A percentile compares a stretch with the other conserved stretches of the same genome.
phyloP scores from a whole-genome alignment of 2,797 vertebrate genomes.

The Poeciliopsis gracilis region DNA sequence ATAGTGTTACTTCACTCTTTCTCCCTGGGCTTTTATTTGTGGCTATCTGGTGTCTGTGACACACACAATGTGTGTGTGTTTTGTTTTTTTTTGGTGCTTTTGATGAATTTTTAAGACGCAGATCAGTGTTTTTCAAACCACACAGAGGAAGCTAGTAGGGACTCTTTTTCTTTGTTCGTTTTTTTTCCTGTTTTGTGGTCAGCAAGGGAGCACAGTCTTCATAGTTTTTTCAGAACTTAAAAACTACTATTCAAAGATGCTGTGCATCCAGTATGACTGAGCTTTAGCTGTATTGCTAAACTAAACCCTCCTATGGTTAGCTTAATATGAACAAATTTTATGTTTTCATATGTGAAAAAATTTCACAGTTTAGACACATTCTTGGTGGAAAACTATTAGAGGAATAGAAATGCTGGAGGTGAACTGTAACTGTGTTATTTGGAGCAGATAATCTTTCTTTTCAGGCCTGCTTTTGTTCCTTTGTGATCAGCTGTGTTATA shows the following conservation, averaged over 20 bases:
- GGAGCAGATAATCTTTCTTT: constrained; percentile 15
- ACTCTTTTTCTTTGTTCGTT: not conserved
- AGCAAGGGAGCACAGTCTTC: not conserved
- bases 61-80: not conserved
- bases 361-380: not conserved
- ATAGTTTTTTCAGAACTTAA: not conserved
- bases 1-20: not conserved
- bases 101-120: constrained; percentile 5
- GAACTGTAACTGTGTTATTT: constrained; percentile 13
- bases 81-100: not conserved
- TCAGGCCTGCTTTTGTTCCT: constrained; percentile 17
- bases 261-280: not conserved
- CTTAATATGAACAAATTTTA: not conserved
- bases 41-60: not conserved
- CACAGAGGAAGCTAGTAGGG: not conserved
- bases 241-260: not conserved
- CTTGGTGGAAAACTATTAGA: constrained; percentile 17
- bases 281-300: not conserved
- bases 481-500: constrained; percentile 24
- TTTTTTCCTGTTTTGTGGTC: constrained; percentile 2
- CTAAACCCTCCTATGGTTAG: not conserved
- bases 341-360: not conserved
- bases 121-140: not conserved
- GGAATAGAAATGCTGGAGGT: not conserved
- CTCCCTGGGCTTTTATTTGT: not conserved